Conservation (phyloP, 2,888 invertebrate genomes). For the Hydrotaea cyrtoneurina region DNA sequence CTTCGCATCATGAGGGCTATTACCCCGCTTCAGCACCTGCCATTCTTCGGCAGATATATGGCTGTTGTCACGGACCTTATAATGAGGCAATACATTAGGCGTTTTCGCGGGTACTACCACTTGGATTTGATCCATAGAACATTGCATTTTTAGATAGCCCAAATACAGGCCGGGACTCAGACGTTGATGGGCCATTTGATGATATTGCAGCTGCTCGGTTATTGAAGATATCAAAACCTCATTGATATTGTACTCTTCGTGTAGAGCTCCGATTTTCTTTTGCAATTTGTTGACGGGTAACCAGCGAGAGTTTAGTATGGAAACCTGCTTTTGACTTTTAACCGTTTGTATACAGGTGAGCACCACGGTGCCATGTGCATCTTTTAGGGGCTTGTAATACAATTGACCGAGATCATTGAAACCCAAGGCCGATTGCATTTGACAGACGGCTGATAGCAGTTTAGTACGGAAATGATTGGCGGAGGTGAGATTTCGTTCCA, state of each 20-base stretch:
- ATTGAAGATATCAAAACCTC: constrained; percentile 94
- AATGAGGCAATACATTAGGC: constrained; percentile 97
- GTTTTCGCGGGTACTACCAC: constrained; percentile 95
- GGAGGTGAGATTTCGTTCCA: constrained; percentile 96
- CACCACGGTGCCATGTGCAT: constrained; percentile 94
- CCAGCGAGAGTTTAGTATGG: constrained; percentile 96
- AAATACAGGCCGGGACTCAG: constrained; percentile 94
- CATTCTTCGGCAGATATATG: constrained; percentile 98
- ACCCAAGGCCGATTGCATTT: constrained; percentile 95
- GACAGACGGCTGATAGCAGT: constrained; percentile 93
- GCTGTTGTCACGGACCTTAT: constrained; percentile 95
- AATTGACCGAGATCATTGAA: constrained; percentile 97
- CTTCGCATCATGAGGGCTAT: constrained; percentile 76
- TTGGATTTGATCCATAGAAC: constrained; percentile 96
- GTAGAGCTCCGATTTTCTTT: constrained; percentile 88
- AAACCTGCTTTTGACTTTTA: constrained; percentile 88
- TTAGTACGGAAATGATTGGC: constrained; percentile 95
- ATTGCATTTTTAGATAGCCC: constrained; percentile 97
- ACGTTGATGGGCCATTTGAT: constrained; percentile 88
- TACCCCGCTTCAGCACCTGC: constrained; percentile 89
- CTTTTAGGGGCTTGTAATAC: constrained; percentile 94
- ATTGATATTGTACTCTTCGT: constrained; percentile 88
- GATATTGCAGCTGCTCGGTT: constrained; percentile 87
- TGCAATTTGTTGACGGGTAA: constrained; percentile 91
- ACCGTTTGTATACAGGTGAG: constrained; percentile 91